These are phyloP conservation scores for Helicoverpa assulta DNA, from an alignment of 2,888 invertebrate genomes.

Conservation along the genomic window DNA sequence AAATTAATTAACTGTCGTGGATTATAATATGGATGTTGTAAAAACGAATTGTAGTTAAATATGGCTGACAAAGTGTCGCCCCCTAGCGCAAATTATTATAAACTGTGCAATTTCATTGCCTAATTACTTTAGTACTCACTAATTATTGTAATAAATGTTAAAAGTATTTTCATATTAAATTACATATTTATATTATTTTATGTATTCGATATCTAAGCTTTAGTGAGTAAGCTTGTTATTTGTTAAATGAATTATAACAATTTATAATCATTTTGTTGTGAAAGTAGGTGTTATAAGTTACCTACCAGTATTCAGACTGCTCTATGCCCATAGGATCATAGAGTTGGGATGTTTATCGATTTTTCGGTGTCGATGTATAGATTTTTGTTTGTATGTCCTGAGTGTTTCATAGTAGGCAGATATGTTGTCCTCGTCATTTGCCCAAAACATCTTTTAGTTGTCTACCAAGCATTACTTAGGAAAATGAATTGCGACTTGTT, in stretches of 20 bases:
- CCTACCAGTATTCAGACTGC: constrained; percentile 58
- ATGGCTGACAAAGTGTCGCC: constrained; percentile 34
- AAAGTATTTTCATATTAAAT: constrained; percentile 71
- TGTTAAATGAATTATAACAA: constrained; percentile 49
- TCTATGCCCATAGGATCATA: constrained; percentile 24
- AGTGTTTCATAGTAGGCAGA: constrained; percentile 46
- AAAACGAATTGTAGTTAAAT: constrained; percentile 44
- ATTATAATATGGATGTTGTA: constrained; percentile 53
- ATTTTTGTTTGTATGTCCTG: constrained; percentile 45
- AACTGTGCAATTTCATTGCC: constrained; percentile 66
- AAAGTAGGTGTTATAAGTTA: constrained; percentile 61
- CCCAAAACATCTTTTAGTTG: constrained; percentile 46
- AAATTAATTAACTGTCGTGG: constrained; percentile 43
- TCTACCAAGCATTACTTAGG: constrained; percentile 50
- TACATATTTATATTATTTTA: constrained; percentile 61
- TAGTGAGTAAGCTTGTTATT: constrained; percentile 62
- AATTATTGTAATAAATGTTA: constrained; percentile 65
- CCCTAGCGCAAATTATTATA: constrained; percentile 62
- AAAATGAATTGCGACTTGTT: background rate
- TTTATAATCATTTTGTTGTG: constrained; percentile 64
- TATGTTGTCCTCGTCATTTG: constrained; percentile 49
- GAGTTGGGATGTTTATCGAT: constrained; percentile 36
- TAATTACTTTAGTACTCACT: constrained; percentile 62
- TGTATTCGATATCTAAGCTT: constrained; percentile 67
- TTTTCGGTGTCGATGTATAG: constrained; percentile 49